Conservation (phyloP, 2,888 invertebrate genomes). For the Steinernema scapterisci region DNA sequence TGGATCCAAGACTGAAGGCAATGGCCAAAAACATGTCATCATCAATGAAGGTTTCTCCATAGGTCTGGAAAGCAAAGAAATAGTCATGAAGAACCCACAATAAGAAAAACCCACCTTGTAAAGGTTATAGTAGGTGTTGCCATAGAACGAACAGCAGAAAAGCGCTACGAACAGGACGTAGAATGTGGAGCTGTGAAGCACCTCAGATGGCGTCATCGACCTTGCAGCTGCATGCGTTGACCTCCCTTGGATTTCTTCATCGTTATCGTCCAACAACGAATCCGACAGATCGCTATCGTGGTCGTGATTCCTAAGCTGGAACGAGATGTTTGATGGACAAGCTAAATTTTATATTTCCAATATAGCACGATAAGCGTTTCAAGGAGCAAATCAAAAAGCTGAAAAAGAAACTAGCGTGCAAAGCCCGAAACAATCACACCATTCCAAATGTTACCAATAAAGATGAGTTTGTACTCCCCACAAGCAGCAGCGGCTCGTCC, state of each 20-base stretch:
- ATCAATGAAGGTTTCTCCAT: slow-evolving; percentile 67
- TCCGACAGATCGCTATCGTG: slow-evolving; percentile 8
- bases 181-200: slow-evolving; percentile 63
- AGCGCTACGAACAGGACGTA: slow-evolving; percentile 57
- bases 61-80: slow-evolving; percentile 50
- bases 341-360: not conserved
- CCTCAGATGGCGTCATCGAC: slow-evolving; percentile 53
- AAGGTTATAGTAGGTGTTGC: slow-evolving; percentile 64
- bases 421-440: slow-evolving; percentile 32
- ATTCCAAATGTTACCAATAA: not conserved
- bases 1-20: slow-evolving; percentile 70
- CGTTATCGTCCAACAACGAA: not conserved
- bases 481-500: slow-evolving; percentile 17
- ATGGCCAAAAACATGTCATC: slow-evolving; percentile 71
- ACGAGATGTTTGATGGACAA: not conserved
- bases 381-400: not conserved
- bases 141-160: slow-evolving; percentile 65
- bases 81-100: too few relatives aligned
- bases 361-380: not conserved
- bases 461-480: not conserved
- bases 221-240: not conserved
- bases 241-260: not conserved
- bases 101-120: slow-evolving; percentile 50
- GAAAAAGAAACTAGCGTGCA: not conserved
- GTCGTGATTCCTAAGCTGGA: not conserved